These are phyloP conservation scores for Pentalonia nigronervosa DNA, from an alignment of 1,140 invertebrate genomes.

Conservation along the genomic window DNA sequence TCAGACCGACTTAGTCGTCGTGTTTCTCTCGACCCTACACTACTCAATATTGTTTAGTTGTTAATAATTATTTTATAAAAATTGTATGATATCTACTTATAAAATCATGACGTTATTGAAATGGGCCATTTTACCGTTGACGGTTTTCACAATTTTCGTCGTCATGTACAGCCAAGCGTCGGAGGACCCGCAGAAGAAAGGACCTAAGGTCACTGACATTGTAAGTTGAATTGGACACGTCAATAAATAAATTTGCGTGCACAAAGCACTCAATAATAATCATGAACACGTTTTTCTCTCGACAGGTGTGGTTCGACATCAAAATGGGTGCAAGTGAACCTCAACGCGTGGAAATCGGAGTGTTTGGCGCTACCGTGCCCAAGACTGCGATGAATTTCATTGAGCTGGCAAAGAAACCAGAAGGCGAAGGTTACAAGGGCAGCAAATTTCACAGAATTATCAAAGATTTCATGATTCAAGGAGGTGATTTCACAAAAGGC, in stretches of 20 bases:
- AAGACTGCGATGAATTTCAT: constrained; percentile 94
- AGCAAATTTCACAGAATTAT: constrained; percentile 93
- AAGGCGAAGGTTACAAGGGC: constrained; percentile 85
- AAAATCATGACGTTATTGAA: constrained; percentile 44
- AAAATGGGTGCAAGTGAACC: constrained; percentile 79
- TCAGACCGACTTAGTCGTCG: background rate
- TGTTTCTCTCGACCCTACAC: background rate
- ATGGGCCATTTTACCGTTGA: constrained; percentile 25
- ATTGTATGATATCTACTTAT: constrained; percentile 48
- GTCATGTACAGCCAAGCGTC: constrained; percentile 49
- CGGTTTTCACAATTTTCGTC: constrained; percentile 23
- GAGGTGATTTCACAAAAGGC: constrained; percentile 90
- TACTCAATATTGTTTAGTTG: background rate
- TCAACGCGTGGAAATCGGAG: constrained; percentile 89
- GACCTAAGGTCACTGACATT: constrained; percentile 80
- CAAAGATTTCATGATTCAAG: constrained; percentile 95
- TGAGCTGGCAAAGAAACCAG: constrained; percentile 79
- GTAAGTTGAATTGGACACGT: constrained; percentile 65
- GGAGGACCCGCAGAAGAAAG: constrained; percentile 65
- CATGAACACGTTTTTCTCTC: constrained; percentile 47
- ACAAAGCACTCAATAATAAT: background rate
- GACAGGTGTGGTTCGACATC: constrained; percentile 94
- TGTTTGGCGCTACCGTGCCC: constrained; percentile 94
- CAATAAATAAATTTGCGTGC: background rate
- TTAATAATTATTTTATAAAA: background rate